Conservation (phyloP, 2,113 vertebrate genomes). For the Dryoscopus gambensis region DNA sequence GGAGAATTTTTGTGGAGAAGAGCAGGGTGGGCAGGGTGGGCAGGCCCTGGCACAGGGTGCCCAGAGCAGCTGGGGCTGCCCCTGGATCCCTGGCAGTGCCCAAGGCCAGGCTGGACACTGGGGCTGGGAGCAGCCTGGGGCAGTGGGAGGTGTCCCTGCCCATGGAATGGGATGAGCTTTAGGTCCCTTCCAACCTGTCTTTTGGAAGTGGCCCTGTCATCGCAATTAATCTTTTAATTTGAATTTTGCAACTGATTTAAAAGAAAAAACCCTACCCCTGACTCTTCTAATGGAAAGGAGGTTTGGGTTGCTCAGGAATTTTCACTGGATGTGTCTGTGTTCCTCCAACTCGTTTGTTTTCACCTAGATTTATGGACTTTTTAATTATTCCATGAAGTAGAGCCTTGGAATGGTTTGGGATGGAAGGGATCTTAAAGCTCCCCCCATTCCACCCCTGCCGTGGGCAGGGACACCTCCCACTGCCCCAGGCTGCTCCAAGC, state of each 20-base stretch:
- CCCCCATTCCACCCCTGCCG: accelerated
- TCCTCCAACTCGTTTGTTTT: background rate
- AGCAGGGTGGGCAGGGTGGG: background rate
- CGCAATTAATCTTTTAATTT: background rate
- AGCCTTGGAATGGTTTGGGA: background rate
- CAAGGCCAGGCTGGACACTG: background rate
- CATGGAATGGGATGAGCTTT: accelerated
- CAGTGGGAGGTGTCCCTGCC: background rate
- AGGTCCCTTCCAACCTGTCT: too few relatives aligned
- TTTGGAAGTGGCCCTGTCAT: too few relatives aligned
- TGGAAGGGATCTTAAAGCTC: accelerated
- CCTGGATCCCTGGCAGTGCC: background rate
- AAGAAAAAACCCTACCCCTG: background rate
- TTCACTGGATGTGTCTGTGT: accelerated
- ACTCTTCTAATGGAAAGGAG: background rate
- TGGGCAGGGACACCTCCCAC: background rate
- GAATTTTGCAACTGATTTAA: background rate
- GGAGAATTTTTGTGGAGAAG: background rate
- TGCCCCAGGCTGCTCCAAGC: background rate
- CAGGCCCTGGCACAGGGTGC: background rate
- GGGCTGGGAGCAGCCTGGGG: background rate
- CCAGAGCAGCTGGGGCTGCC: background rate
- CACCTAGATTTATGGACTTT: background rate
- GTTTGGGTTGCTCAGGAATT: background rate
- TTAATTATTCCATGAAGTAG: background rate